Base-by-base conservation (phyloP, 1,140 invertebrate species). In the Dinoponera quadriceps region DNA sequence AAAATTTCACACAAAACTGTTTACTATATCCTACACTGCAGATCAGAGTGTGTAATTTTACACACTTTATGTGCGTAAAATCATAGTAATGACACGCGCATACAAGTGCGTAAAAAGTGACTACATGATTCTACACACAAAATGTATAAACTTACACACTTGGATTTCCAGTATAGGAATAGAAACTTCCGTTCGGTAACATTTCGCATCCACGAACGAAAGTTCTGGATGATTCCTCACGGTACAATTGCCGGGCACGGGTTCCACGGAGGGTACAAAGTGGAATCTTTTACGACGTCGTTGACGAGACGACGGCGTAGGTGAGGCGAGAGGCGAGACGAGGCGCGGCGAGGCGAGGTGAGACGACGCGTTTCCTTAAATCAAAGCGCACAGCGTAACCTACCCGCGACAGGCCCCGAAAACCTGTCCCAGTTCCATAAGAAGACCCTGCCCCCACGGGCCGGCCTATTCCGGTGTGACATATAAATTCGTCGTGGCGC, bases 401-500 rank as follows among this genome's bases (percentile, higher is more conserved):
- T 14, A 55, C 75, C 51, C 55, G 69, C 74, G 77, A 33, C 25
- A 57, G 55, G 77, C 66, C 55, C 83, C 82, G 82, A 90, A 85
- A 91, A 91, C 85, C 88, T 88, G 90, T 90, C 90, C 90, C 84
- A 88, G 85, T 91, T 91, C 83, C 86, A 77, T 84, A 85, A 83
- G 81, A 89, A 89, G 66, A 89, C 59, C 83, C 77, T 72, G 83
- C 72, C 85, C 63, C 69, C 80, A 74, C 71, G 87, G n/a, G 69
- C 84, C 84, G 84, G 80, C 82, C 87, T 88, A 85, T 87, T 86
- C 84, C 90, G 73, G 89, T 87, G 90, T 86, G 89, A 89, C 86
- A 86, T 88, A 91, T 91, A 91, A 91, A 91, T 91, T 91, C 86
- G 86, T 90, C 88, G 83, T 84, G 82, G 89, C 75, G 63, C 82